Evolutionary conservation across 2,113 vertebrate genomes (phyloP), one percentile per base, ranked within the genome.

Genomic region (Ceuthmochares aereus): DNA sequence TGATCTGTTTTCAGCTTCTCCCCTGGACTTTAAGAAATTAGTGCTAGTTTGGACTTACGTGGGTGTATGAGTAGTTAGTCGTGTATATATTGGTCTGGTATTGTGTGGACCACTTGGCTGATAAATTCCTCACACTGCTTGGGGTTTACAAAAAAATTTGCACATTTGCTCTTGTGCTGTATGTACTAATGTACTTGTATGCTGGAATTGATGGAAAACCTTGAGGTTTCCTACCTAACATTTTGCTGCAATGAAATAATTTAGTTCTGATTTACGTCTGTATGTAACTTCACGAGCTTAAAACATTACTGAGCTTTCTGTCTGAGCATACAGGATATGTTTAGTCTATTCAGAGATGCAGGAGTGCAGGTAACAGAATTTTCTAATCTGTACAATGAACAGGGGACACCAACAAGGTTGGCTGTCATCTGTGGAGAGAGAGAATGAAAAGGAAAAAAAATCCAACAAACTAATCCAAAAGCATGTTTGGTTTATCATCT

Each of bases 81-180:
- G 23, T 83, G 17, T 51, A 7, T 66, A 3, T 80, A 14, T 63
- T 2, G 11, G 26, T 64, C 55, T 89, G 42, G 21, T 32, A 13
- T 34, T 84, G 56, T 22, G 52, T 43, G 89, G 64, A 25, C 55
- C 56, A 20, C 21, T 80, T 3, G 5, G 29, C 42, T 87, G 51
- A 30, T 74, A 45, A 76, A 62, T 87, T 54, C 40, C 30, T 94
- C 25, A 58, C 5, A 5, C 13, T 82, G 40, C 7, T 21, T n/a
- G 30, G 59, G 68, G 23, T 90, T 86, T 84, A 37, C 27, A 83
- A 62, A 73, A 85, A 80, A 77, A 66, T 55, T 23, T 16, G 13
- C 40, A 37, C 0, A 0, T 63, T 74, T 59, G 67, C 0, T 82
- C 43, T 51, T 66, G 7, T 51, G 13, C 34, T 25, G 7, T 55